phyloP scores from a whole-genome alignment of 2,797 vertebrate genomes.

The Myoxocephalus aenaeus region DNA sequence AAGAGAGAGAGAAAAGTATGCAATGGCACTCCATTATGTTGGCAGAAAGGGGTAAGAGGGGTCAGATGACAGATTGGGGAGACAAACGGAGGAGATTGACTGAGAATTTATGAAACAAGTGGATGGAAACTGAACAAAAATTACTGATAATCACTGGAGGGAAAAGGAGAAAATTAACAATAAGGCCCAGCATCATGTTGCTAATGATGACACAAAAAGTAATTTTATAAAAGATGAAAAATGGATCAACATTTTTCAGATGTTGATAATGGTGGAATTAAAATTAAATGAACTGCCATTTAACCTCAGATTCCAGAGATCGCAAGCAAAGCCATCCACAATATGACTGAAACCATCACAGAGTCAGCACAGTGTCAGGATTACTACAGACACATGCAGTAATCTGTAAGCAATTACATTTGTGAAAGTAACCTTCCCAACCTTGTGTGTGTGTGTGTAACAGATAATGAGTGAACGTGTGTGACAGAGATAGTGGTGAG shows the following conservation, averaged over 20 bases:
- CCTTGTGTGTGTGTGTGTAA: constrained; percentile 16
- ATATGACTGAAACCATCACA: constrained; percentile 22
- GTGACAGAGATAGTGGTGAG: constrained; percentile 50
- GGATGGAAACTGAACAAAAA: constrained; percentile 19
- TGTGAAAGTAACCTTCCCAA: constrained; percentile 39
- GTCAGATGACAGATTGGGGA: constrained; percentile 54
- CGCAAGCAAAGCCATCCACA: constrained; percentile 7
- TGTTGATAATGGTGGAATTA: constrained; percentile 20
- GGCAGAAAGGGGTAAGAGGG: constrained; percentile 32
- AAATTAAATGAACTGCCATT: constrained; percentile 12
- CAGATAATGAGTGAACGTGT: constrained; percentile 40
- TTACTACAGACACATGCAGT: constrained; percentile 24
- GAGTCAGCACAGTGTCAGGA: constrained; percentile 21
- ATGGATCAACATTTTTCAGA: constrained; percentile 19
- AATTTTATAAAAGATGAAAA: constrained; percentile 24
- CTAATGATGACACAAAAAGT: constrained; percentile 20
- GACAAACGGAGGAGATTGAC: constrained; percentile 38
- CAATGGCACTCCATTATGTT: constrained; percentile 41
- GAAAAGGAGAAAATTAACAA: constrained; percentile 20
- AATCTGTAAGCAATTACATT: constrained; percentile 42
- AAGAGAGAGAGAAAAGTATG: constrained; percentile 17
- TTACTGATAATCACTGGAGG: constrained; percentile 10
- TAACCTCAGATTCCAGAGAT: constrained; percentile 23
- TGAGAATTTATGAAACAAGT: constrained; percentile 42
- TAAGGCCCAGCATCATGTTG: neutral